Conservation (phyloP, 2,113 vertebrate species). For the Apeltes quadracus region DNA sequence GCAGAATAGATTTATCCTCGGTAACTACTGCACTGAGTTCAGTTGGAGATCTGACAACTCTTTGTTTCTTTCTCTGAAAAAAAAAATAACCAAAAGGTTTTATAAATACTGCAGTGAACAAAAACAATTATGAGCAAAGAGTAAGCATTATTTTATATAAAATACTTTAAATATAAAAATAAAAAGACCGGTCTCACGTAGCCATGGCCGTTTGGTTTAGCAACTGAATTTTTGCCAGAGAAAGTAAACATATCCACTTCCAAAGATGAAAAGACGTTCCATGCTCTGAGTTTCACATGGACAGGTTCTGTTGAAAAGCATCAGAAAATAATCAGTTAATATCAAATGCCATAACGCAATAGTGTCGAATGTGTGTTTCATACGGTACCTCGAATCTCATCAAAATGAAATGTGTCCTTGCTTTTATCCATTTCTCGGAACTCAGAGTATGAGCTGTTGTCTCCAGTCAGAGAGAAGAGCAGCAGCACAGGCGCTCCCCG, state of each 20-base stretch:
- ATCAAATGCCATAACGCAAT: not conserved
- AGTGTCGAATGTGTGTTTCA: not conserved
- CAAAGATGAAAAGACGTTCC: slow-evolving; percentile 82
- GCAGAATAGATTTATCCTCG: not conserved
- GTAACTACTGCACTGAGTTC: not conserved
- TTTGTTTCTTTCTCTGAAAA: slow-evolving; percentile 51
- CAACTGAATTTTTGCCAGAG: slow-evolving; percentile 21
- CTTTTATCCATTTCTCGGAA: slow-evolving; percentile 50
- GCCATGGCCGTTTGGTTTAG: not conserved
- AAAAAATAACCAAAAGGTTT: not conserved
- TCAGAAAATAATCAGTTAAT: not conserved
- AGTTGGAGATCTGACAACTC: slow-evolving; percentile 3
- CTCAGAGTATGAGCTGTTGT: slow-evolving; percentile 69
- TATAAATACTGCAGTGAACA: not conserved
- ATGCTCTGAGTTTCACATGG: slow-evolving; percentile 79
- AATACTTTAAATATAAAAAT: not conserved
- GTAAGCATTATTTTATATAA: not conserved
- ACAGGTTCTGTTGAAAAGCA: slow-evolving; percentile 76
- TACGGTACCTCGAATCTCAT: slow-evolving; percentile 71
- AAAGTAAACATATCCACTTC: slow-evolving; percentile 68
- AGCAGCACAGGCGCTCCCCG: slow-evolving; percentile 78
- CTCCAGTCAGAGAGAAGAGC: slow-evolving; percentile 78
- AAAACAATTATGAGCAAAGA: not conserved
- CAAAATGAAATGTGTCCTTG: slow-evolving; percentile 62
- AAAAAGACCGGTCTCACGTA: slow-evolving; percentile 15